A percentile compares a stretch with the other conserved stretches of the same genome.
These are phyloP conservation scores for Prietella phreatophila DNA, from an alignment of 2,113 vertebrate genomes.

Conservation along the genomic window DNA sequence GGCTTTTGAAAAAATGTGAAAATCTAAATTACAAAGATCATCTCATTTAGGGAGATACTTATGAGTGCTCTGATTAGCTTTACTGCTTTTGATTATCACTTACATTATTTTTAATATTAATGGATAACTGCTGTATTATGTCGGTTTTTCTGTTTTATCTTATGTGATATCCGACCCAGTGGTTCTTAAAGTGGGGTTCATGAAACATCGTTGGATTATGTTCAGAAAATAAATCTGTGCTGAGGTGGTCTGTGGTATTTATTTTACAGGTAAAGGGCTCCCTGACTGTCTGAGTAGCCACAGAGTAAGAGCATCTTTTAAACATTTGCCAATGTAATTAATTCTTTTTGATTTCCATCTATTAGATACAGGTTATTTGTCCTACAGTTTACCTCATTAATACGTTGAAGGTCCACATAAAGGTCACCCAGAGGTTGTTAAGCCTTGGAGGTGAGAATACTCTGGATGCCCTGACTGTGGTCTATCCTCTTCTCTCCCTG, in stretches of 20 bases:
- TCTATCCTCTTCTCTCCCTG: conserved; percentile 27
- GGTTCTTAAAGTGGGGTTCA: neutral
- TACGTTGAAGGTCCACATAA: neutral
- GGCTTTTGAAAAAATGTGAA: neutral
- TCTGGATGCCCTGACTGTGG: conserved; percentile 20
- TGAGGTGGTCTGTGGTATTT: neutral
- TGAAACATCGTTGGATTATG: neutral
- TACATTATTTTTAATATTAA: neutral
- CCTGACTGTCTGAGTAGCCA: neutral
- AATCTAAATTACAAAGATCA: neutral
- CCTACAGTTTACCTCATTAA: neutral
- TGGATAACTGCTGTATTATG: neutral
- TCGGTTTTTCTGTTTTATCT: neutral
- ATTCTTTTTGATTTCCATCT: neutral
- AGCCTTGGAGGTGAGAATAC: neutral
- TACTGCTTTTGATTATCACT: neutral
- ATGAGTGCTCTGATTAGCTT: conserved; percentile 7
- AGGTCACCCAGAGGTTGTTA: conserved; percentile 5
- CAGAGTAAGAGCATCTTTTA: neutral
- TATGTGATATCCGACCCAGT: too few relatives aligned
- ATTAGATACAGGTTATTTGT: neutral
- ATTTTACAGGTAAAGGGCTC: neutral
- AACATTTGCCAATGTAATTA: neutral
- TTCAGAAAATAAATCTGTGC: neutral
- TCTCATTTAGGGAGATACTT: neutral